Evolutionary conservation across 2,113 vertebrate species (phyloP).

Genomic region (Elanoides forficatus): DNA sequence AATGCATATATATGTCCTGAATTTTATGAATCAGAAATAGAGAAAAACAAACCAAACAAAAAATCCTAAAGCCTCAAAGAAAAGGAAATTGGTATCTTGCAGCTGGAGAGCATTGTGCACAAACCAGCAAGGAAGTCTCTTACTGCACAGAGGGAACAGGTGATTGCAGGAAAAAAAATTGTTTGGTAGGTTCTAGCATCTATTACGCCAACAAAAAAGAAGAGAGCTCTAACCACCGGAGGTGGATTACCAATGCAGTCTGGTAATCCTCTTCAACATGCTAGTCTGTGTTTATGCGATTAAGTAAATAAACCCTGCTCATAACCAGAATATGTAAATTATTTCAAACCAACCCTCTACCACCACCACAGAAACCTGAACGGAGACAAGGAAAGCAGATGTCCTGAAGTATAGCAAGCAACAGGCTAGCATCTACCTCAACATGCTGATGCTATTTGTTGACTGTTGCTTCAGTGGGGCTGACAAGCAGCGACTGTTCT

Average conservation of each 20-base stretch:
- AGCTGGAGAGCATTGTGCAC: not conserved
- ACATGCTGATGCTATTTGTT: not conserved
- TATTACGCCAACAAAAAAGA: not conserved
- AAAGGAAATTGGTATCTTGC: not conserved
- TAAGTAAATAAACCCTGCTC: not conserved
- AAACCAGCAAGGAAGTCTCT: not conserved
- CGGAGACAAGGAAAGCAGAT: not conserved
- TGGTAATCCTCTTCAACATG: constrained; percentile 5
- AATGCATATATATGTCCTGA: not conserved
- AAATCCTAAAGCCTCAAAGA: not conserved
- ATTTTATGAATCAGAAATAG: not conserved
- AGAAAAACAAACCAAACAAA: not conserved
- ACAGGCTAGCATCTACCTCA: not conserved
- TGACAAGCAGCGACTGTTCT: not conserved
- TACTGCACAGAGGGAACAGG: not conserved
- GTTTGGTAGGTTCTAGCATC: not conserved
- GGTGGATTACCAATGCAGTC: not conserved
- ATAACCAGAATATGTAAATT: not conserved
- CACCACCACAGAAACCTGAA: not conserved
- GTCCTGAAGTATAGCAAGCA: not conserved
- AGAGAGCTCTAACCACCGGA: not conserved
- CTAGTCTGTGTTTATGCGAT: not conserved
- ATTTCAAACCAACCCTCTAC: not conserved
- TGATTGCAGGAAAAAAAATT: not conserved
- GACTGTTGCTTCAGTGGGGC: not conserved